phyloP scores from a whole-genome alignment of 2,888 invertebrate species.

The Cantharis flavilabris region DNA sequence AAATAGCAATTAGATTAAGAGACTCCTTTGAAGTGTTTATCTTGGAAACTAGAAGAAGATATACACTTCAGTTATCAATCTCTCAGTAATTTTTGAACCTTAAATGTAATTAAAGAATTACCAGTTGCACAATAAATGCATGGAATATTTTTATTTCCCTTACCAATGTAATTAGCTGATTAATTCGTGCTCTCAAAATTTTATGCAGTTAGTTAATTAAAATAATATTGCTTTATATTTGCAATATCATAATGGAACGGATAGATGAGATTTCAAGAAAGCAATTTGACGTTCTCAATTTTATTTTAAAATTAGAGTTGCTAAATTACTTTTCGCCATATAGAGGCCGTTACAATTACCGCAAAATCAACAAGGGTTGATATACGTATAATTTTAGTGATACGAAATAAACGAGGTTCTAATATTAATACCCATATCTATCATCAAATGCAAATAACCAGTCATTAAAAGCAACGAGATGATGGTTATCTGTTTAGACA shows the following conservation, averaged over 20 bases:
- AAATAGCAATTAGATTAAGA: conserved; percentile 18
- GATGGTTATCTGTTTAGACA: conserved; percentile 25
- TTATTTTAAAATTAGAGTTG: not conserved
- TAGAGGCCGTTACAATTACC: not conserved
- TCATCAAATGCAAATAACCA: conserved; percentile 30
- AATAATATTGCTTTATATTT: no score
- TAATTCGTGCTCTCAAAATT: not conserved
- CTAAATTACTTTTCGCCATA: not conserved
- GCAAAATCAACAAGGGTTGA: not conserved
- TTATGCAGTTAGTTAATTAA: no score
- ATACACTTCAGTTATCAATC: not conserved
- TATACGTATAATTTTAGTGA: conserved; percentile 9
- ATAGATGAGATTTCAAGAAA: not conserved
- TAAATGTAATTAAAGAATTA: not conserved
- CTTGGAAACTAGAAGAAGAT: conserved; percentile 8
- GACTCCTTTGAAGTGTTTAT: conserved; percentile 15
- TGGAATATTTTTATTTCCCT: not conserved
- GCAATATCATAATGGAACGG: not conserved
- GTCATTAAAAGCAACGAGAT: conserved; percentile 32
- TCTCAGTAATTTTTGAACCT: not conserved
- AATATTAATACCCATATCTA: conserved; percentile 25
- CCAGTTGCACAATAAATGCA: not conserved
- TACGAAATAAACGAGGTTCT: conserved; percentile 20
- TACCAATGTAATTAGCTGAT: not conserved
- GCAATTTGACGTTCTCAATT: not conserved